Evolutionary conservation across 2,113 vertebrate genomes (phyloP).

Genomic region (Callospermophilus lateralis): DNA sequence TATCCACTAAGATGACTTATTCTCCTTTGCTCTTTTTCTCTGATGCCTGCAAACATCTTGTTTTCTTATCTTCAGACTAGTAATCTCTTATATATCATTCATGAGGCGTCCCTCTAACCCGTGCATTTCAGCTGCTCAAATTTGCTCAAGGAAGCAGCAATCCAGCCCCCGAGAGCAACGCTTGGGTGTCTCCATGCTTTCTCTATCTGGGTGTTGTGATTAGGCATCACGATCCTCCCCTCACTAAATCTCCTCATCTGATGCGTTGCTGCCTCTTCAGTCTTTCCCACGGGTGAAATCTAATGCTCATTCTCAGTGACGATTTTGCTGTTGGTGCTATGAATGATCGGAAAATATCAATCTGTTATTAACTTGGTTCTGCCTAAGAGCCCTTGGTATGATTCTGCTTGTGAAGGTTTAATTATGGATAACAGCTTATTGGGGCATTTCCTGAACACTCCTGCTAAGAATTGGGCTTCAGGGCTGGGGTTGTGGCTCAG

Average conservation of each 20-base stretch:
- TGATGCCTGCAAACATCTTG: neutral
- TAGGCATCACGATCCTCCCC: neutral
- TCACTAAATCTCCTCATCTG: neutral
- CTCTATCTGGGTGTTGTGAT: neutral
- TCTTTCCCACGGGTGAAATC: neutral
- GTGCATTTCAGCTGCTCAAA: neutral
- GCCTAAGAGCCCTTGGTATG: neutral
- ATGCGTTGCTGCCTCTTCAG: neutral
- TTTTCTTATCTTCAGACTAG: neutral
- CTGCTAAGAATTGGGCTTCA: no score
- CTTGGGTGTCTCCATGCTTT: neutral
- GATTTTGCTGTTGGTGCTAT: neutral
- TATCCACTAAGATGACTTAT: neutral
- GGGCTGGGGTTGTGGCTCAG: no score
- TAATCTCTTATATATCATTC: neutral
- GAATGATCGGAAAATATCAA: neutral
- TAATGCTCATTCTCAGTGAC: rapidly evolving
- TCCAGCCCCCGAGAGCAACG: neutral
- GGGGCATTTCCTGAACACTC: neutral
- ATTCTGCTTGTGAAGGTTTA: neutral
- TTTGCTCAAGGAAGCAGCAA: neutral
- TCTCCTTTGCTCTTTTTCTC: neutral
- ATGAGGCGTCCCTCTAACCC: neutral
- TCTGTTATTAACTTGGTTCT: neutral
- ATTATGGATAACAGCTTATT: neutral